These are phyloP conservation scores for Hylaeus anthracinus DNA, from an alignment of 1,140 invertebrate genomes.

Conservation along the genomic window DNA sequence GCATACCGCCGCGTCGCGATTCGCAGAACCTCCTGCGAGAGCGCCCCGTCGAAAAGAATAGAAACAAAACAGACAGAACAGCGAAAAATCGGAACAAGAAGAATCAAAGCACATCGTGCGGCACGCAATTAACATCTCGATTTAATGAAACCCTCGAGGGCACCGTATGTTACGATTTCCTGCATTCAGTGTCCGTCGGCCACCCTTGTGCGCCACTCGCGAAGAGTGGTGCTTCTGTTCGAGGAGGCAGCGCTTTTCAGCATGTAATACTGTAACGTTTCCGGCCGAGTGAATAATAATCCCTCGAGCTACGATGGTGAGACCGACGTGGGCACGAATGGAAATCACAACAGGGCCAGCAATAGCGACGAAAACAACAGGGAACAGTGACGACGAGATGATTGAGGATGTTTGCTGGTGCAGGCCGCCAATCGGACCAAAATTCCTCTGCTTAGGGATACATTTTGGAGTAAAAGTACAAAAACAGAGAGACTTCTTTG, in stretches of 20 bases:
- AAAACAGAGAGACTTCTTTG: too few relatives aligned
- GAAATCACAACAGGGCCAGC: slow-evolving; percentile 20
- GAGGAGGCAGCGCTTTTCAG: slow-evolving; percentile 69
- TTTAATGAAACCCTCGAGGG: slow-evolving; percentile 75
- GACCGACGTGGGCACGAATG: slow-evolving; percentile 33
- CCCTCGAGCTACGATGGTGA: slow-evolving; percentile 43
- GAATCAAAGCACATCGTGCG: slow-evolving; percentile 42
- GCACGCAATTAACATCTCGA: slow-evolving; percentile 76
- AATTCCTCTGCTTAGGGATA: slow-evolving; percentile 69
- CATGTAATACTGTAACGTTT: slow-evolving; percentile 78
- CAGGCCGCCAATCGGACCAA: slow-evolving; percentile 1
- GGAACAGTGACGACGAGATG: slow-evolving; percentile 48
- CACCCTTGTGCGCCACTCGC: slow-evolving; percentile 14
- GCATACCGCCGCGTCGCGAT: too few relatives aligned
- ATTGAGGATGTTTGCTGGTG: slow-evolving; percentile 11
- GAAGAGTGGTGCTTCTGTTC: slow-evolving; percentile 39
- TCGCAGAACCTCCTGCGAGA: too few relatives aligned
- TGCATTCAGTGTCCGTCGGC: slow-evolving; percentile 36
- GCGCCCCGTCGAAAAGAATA: too few relatives aligned
- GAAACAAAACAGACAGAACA: not conserved
- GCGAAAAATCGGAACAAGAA: not conserved
- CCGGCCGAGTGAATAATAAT: slow-evolving; percentile 78
- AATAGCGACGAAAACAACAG: slow-evolving; percentile 52
- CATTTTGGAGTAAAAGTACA: too few relatives aligned
- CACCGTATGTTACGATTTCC: slow-evolving; percentile 77